Base-by-base conservation (phyloP, 2,113 vertebrate genomes). In the Rhinopomastus cyanomelas region DNA sequence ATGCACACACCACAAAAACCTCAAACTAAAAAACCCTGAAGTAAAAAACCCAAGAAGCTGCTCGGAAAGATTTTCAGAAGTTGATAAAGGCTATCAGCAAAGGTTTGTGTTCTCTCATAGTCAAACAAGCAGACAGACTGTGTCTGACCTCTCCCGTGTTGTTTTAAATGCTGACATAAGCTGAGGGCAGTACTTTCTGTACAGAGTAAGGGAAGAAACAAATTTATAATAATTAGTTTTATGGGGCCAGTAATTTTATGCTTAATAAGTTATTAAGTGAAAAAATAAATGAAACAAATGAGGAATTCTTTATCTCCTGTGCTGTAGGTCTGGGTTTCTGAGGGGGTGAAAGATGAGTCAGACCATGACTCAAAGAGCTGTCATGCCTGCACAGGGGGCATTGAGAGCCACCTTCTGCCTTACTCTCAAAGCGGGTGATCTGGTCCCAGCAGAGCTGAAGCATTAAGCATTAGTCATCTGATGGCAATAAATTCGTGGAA, bases 401-500 rank as follows among this genome's bases (percentile, higher is more conserved):
- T 4, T 46, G 48, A 89, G 87, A 90, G 46, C 61, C 77, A 92
- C 77, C 61, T 88, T 93, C 68, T 80, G 37, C 60, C 72, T 48
- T 61, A 91, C 65, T 59, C 85, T 94, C 89, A 12, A 71, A 81
- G 89, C 95, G 95, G 88, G 94, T 91, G 95, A 94, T 95, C 91
- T n/a, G 46, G 60, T 85, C 85, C 49, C 60, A 85, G 87, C 34
- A 44, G 42, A 21, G 59, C 55, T 51, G 17, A 27, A 69, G 15
- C 46, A 53, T 93, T 88, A 27, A 69, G 15, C 46, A 53, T 93
- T 88, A 92, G 27, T 94, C 90, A 96, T 89, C 46, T 18, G 39
- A 51, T 11, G 22, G 80, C 42, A 78, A 32, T 42, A 79, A 71
- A 86, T 62, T 23, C 0, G 0, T 51, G 76, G 72, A 89, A 75